These are phyloP conservation scores for Prosopocoilus inquinatus DNA, from an alignment of 2,888 invertebrate species.

Conservation along the genomic window DNA sequence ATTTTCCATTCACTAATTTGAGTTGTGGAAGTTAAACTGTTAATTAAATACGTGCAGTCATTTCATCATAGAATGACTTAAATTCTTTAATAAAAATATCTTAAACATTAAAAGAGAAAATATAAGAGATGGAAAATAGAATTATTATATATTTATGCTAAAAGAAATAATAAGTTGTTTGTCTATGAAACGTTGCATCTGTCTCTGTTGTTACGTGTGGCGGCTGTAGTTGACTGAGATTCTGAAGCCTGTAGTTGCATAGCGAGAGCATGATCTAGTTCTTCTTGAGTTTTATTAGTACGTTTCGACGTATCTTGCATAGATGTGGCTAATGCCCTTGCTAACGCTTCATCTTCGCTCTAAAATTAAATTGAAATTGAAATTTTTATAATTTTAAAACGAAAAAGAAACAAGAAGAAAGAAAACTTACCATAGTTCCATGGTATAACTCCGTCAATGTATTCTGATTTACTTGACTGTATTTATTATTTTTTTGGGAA, in stretches of 20 bases:
- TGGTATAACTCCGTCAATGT: constrained; percentile 52
- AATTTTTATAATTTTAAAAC: too few relatives aligned
- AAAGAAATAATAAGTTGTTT: too few relatives aligned
- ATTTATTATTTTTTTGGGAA: not conserved
- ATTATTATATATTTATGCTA: too few relatives aligned
- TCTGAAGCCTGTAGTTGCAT: constrained; percentile 50
- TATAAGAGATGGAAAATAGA: too few relatives aligned
- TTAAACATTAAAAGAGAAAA: too few relatives aligned
- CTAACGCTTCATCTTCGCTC: constrained; percentile 90
- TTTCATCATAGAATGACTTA: too few relatives aligned
- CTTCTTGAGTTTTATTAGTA: constrained; percentile 39
- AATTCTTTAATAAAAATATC: too few relatives aligned
- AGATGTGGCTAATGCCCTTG: constrained; percentile 78
- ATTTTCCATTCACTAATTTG: too few relatives aligned
- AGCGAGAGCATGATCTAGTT: constrained; percentile 54
- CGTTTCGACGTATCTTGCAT: constrained; percentile 57
- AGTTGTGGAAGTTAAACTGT: too few relatives aligned
- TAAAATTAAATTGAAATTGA: constrained; percentile 35
- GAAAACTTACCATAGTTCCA: constrained; percentile 61
- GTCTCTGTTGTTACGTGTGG: constrained; percentile 39
- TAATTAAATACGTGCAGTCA: too few relatives aligned
- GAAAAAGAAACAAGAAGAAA: too few relatives aligned
- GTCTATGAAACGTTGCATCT: constrained; percentile 51
- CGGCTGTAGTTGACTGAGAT: constrained; percentile 28
- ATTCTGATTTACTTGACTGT: constrained; percentile 30